Conservation (phyloP, 2,888 invertebrate species). For the Lycophotia porphyrea region DNA sequence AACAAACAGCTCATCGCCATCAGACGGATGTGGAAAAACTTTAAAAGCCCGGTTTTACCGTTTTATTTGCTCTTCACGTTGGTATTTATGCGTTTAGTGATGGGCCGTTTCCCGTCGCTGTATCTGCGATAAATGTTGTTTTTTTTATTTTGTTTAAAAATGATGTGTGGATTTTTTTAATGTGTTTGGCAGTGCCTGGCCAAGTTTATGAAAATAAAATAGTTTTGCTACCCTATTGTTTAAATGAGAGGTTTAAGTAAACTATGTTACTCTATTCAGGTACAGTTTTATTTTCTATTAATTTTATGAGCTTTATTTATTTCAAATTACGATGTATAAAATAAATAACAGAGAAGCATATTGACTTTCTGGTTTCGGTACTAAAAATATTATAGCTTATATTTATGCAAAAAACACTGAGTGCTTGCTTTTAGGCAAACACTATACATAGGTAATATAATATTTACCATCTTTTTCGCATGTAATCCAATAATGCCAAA, state of each 20-base stretch:
- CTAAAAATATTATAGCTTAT: not conserved
- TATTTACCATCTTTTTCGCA: slow-evolving; percentile 13
- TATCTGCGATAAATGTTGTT: slow-evolving; percentile 8
- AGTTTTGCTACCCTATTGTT: not conserved
- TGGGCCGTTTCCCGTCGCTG: slow-evolving; percentile 60
- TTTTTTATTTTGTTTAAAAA: slow-evolving; percentile 17
- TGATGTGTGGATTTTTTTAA: not conserved
- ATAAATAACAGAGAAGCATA: not conserved
- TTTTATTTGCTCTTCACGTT: slow-evolving; percentile 76
- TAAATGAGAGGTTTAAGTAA: not conserved
- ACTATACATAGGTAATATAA: not conserved
- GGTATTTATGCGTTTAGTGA: slow-evolving; percentile 72
- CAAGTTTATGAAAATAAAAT: not conserved
- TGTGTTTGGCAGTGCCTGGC: not conserved
- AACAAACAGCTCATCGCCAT: slow-evolving; percentile 60
- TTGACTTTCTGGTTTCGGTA: not conserved
- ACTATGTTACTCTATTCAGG: not conserved
- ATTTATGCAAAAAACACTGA: not conserved
- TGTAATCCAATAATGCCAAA: not conserved
- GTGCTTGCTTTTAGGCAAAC: not conserved
- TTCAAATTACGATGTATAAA: not conserved
- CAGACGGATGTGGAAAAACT: slow-evolving; percentile 73
- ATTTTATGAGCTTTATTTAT: not conserved
- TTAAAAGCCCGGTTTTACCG: slow-evolving; percentile 73
- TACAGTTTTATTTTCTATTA: not conserved